Evolutionary conservation across 2,113 vertebrate genomes (phyloP).

Genomic region (Lichenostomus cassidix): DNA sequence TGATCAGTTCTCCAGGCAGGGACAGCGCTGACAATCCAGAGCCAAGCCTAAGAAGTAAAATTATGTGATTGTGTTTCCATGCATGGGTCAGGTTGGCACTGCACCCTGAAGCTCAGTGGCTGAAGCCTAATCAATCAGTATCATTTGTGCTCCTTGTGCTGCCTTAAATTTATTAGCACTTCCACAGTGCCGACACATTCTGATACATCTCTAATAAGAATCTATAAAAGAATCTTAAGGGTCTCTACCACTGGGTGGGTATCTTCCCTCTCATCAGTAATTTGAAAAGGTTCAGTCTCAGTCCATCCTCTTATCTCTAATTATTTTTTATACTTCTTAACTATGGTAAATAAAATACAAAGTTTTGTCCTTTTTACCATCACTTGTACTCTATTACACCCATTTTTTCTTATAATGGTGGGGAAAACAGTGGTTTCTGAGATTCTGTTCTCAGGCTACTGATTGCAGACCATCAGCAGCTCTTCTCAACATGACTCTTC

Average conservation of each 20-base stretch:
- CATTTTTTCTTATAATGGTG: background rate
- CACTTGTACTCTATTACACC: background rate
- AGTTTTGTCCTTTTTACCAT: background rate
- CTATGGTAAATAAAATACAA: background rate
- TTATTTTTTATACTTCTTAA: background rate
- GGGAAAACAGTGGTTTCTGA: background rate
- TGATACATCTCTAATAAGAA: background rate
- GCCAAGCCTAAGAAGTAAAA: background rate
- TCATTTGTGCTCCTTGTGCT: background rate
- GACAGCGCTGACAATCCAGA: background rate
- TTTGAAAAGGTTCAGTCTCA: background rate
- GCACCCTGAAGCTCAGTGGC: background rate
- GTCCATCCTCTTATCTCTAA: background rate
- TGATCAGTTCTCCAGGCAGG: background rate
- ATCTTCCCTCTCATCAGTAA: background rate
- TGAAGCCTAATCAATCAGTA: background rate
- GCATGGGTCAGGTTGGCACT: background rate
- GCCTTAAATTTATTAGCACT: background rate
- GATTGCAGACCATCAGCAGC: background rate
- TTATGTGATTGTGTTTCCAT: background rate
- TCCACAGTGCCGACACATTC: background rate
- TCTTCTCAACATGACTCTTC: background rate
- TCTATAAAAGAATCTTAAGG: background rate
- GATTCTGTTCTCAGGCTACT: background rate
- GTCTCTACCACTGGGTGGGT: background rate